A percentile compares a stretch with the other conserved stretches of the same genome.
Evolutionary conservation across 2,888 invertebrate genomes (phyloP).

Genomic region (Lingula anatina): DNA sequence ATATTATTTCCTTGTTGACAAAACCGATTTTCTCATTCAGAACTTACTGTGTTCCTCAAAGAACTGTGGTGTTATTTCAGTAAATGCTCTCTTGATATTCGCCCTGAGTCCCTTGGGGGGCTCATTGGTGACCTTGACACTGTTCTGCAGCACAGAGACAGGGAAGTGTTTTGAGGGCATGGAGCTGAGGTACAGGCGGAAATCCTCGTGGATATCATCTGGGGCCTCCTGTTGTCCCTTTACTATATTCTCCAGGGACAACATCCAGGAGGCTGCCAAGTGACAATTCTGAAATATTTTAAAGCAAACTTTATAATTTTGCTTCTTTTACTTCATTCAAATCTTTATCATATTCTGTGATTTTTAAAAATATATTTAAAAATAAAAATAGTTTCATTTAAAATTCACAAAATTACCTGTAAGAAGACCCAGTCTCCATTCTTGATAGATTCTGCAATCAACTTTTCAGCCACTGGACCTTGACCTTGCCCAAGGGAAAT

Average conservation of each 20-base stretch:
- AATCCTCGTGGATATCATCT: slow-evolving; percentile 46
- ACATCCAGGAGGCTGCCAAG: slow-evolving; percentile 54
- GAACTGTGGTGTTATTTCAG: slow-evolving; percentile 73
- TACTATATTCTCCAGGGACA: slow-evolving; percentile 49
- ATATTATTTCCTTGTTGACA: too few relatives aligned
- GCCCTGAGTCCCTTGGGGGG: slow-evolving; percentile 56
- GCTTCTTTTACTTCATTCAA: too few relatives aligned
- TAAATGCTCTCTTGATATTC: slow-evolving; percentile 79
- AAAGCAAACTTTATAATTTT: too few relatives aligned
- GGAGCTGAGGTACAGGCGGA: slow-evolving; percentile 52
- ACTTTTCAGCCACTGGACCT: slow-evolving; percentile 53
- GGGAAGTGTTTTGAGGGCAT: slow-evolving; percentile 53
- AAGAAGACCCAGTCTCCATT: slow-evolving; percentile 54
- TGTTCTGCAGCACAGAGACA: slow-evolving; percentile 52
- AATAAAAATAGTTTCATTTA: too few relatives aligned
- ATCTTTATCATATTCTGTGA: too few relatives aligned
- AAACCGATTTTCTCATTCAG: too few relatives aligned
- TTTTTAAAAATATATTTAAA: too few relatives aligned
- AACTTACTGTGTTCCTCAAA: slow-evolving; percentile 74
- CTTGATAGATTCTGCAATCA: slow-evolving; percentile 45
- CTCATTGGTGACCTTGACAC: slow-evolving; percentile 54
- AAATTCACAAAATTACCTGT: slow-evolving; percentile 48
- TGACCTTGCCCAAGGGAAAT: slow-evolving; percentile 55
- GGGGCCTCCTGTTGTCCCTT: slow-evolving; percentile 48
- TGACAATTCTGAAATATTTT: slow-evolving; percentile 50